A percentile compares a stretch with the other conserved stretches of the same genome.
phyloP scores from a whole-genome alignment of 2,113 vertebrate genomes.

The Erythrolamprus reginae region DNA sequence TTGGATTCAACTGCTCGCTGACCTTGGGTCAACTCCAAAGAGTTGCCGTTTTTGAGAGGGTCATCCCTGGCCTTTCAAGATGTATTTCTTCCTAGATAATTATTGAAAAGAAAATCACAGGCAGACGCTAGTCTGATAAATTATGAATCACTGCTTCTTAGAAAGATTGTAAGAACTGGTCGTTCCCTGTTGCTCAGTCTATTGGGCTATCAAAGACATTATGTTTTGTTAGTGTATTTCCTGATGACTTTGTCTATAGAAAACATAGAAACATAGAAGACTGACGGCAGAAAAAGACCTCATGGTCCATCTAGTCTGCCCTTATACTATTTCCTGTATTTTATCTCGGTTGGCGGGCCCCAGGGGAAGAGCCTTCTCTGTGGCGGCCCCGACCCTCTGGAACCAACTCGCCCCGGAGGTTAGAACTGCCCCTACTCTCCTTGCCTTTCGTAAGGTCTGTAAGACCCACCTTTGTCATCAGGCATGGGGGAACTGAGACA shows the following conservation, averaged over 20 bases:
- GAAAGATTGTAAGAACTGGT: not conserved
- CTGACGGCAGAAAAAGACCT: no score
- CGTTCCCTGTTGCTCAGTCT: not conserved
- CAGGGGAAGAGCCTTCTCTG: no score
- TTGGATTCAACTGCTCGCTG: slow-evolving; percentile 8
- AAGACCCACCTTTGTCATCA: no score
- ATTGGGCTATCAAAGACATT: not conserved
- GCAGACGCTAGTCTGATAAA: not conserved
- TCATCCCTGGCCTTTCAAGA: not conserved
- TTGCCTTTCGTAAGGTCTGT: no score
- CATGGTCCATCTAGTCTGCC: no score
- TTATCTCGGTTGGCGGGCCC: no score
- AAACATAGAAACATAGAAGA: no score
- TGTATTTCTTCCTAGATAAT: not conserved
- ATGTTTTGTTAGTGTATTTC: not conserved
- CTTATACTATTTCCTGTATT: no score
- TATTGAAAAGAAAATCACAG: not conserved
- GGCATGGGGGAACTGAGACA: no score
- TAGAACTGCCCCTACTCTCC: no score
- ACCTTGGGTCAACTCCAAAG: not conserved
- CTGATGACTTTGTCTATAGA: not conserved
- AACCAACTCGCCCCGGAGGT: no score
- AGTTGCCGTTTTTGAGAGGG: not conserved
- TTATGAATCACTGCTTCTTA: not conserved
- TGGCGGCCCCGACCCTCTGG: no score